A percentile compares a stretch with the other conserved stretches of the same genome.
Evolutionary conservation across 2,888 invertebrate species (phyloP).

Genomic region (Bembecia ichneumoniformis): DNA sequence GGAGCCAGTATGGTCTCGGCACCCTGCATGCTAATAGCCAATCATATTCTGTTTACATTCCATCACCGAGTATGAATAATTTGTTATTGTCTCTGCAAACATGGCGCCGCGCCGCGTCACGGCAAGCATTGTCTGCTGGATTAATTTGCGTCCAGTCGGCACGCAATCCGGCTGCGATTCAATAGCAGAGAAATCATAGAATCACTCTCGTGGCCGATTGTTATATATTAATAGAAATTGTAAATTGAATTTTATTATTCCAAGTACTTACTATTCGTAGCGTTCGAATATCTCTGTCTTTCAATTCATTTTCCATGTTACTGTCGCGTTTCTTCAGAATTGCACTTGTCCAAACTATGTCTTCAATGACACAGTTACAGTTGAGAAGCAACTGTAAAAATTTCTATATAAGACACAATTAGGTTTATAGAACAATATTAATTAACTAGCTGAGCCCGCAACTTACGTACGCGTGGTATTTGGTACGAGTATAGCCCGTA

Average conservation of each 20-base stretch:
- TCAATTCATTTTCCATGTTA: constrained; percentile 16
- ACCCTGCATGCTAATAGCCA: constrained; percentile 67
- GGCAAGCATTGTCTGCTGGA: constrained; percentile 60
- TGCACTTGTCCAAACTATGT: too few relatives aligned
- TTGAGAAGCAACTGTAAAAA: too few relatives aligned
- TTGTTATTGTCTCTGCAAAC: constrained; percentile 68
- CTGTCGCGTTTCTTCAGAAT: too few relatives aligned
- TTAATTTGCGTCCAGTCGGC: constrained; percentile 38
- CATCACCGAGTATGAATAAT: constrained; percentile 71
- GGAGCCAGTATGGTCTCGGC: constrained; percentile 32
- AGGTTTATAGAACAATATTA: too few relatives aligned
- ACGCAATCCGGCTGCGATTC: constrained; percentile 38
- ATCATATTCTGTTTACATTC: constrained; percentile 73
- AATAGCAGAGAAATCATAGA: constrained; percentile 44
- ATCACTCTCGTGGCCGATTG: constrained; percentile 37
- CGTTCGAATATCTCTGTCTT: constrained; percentile 24
- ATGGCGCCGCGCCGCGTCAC: constrained; percentile 41
- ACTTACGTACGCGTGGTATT: too few relatives aligned
- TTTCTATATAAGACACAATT: too few relatives aligned
- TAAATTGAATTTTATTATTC: constrained; percentile 50
- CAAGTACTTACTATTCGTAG: constrained; percentile 15
- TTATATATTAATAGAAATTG: constrained; percentile 49
- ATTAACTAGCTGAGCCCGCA: too few relatives aligned
- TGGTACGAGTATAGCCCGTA: too few relatives aligned
- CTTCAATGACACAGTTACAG: too few relatives aligned